Evolutionary conservation across 2,888 invertebrate species (phyloP).

Genomic region (Spilosoma lubricipeda): DNA sequence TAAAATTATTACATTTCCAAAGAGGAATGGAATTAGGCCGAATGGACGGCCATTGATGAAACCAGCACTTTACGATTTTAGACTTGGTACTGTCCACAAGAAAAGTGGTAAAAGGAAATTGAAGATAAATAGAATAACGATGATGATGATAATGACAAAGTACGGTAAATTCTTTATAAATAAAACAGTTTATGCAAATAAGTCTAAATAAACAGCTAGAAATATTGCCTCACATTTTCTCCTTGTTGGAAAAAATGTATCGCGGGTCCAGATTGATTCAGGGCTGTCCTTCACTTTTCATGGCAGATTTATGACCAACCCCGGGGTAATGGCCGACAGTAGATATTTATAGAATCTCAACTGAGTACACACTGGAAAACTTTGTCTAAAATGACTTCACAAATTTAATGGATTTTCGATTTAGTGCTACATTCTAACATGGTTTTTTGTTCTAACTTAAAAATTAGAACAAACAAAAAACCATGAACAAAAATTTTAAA

Average conservation of each 20-base stretch:
- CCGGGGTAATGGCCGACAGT: conserved; percentile 2
- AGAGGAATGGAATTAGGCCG: neutral
- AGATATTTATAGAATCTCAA: conserved; percentile 4
- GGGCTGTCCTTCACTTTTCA: conserved; percentile 15
- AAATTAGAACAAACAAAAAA: too few relatives aligned
- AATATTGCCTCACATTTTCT: conserved; percentile 8
- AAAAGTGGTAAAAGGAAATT: too few relatives aligned
- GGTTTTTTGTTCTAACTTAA: neutral
- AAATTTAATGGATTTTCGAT: neutral
- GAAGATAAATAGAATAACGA: too few relatives aligned
- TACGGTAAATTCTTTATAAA: neutral
- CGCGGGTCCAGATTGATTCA: conserved; percentile 25
- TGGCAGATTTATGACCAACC: conserved; percentile 28
- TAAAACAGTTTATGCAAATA: neutral
- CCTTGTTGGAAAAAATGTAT: conserved; percentile 18
- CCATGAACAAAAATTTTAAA: too few relatives aligned
- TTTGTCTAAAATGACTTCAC: neutral
- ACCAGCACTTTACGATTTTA: neutral
- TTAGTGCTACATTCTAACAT: neutral
- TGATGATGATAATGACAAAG: too few relatives aligned
- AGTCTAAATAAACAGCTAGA: neutral
- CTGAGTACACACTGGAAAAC: neutral
- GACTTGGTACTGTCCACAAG: neutral
- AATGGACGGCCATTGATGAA: neutral
- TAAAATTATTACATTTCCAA: neutral